Percentiles rank a stretch among this genome's conserved stretches.
These are phyloP conservation scores for Halyomorpha halys DNA, from an alignment of 1,140 invertebrate genomes.

Conservation along the genomic window DNA sequence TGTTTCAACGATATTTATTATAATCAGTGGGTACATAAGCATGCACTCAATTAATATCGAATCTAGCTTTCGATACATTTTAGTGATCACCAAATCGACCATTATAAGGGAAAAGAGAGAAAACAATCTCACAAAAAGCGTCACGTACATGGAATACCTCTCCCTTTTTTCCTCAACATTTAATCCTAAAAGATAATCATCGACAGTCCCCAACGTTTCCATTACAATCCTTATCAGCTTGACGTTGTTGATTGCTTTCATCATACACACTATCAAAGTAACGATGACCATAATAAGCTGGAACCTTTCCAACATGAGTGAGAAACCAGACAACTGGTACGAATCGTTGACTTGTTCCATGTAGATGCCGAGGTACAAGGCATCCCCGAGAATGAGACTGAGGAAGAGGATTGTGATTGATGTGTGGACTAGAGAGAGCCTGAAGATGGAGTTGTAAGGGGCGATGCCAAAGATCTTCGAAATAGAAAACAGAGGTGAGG, in stretches of 20 bases:
- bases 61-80: not conserved
- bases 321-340: conserved; percentile 21
- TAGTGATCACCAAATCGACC: not conserved
- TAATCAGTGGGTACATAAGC: conserved; percentile 6
- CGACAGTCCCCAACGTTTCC: conserved; percentile 7
- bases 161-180: not conserved
- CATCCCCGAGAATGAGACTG: not conserved
- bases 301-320: conserved; percentile 18
- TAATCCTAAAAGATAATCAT: conserved; percentile 8
- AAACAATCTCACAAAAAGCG: not conserved
- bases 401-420: not conserved
- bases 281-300: conserved; percentile 16
- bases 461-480: conserved; percentile 4
- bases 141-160: conserved; percentile 2
- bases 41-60: conserved; percentile 16
- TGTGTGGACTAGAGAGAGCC: too few species aligned
- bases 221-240: not conserved
- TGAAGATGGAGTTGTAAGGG: not conserved
- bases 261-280: not conserved
- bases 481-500: not conserved
- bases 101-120: not conserved
- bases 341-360: conserved; percentile 20
- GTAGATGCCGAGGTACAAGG: not conserved
- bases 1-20: conserved; percentile 6
- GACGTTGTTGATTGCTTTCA: conserved; percentile 16